Evolutionary conservation across 2,113 vertebrate species (phyloP), one percentile per base, ranked within the genome.

Genomic region (Vireo altiloquus): DNA sequence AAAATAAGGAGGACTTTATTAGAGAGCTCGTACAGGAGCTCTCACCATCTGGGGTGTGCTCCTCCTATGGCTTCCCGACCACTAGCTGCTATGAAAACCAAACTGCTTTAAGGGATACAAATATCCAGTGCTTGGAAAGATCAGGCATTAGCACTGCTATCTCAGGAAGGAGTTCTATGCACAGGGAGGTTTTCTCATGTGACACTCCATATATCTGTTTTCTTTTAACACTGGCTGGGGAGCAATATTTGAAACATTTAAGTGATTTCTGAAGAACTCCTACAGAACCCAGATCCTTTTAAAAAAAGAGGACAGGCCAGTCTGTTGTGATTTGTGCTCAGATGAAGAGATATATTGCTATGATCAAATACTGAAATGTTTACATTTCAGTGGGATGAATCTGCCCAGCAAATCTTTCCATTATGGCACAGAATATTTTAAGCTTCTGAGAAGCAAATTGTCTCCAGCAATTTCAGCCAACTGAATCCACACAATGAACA

Each of bases 401-500:
- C 65, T 64, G 30, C 70, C 44, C 61, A 63, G 39, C 20, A 85
- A 85, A 57, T 64, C 56, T 72, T 77, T 87, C 82, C 70, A 91
- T 74, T 71, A 22, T n/a, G 53, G 44, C 68, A 52, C 12, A 59
- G 52, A 87, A 42, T 87, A 90, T 59, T 89, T 94, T 47, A 65
- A 23, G 23, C 47, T 87, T 92, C 75, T 1, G 11, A 90, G 74
- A 92, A 95, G 15, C 18, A 87, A 84, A 88, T 50, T 68, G 18
- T 49, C 79, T 92, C 65, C 78, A 87, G 70, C 33, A 82, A 92
- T 75, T 94, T 40, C 74, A 94, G 70, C 39, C 78, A 82, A 92
- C 15, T 85, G 44, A 70, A 82, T 87, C 39, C 33, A 70, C 52
- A 75, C 37, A 89, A 78, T 10, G 60, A 84, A 61, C 16, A 37